Evolutionary conservation across 2,113 vertebrate genomes (phyloP), one percentile per base, ranked within the genome.

Genomic region (Ursus arctos): DNA sequence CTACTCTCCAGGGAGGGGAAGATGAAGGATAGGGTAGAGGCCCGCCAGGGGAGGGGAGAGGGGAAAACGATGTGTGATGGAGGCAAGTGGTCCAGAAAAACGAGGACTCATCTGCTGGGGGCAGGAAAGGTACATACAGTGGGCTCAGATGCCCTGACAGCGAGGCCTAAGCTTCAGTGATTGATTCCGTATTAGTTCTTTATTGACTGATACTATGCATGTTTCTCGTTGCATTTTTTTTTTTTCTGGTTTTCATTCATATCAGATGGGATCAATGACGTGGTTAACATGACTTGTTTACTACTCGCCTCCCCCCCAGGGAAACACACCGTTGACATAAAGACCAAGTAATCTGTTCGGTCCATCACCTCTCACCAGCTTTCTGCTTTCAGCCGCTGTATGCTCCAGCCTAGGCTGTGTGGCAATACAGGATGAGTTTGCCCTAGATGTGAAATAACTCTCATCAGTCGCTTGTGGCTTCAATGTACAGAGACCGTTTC

Each of bases 101-200:
- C 4, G 13, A 67, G n/a, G 31, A 61, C 43, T 57, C 14, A 13
- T 65, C 28, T 53, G 11, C 53, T 71, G 6, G 18, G 16, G 40
- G n/a, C 24, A 74, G 47, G 13, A 97, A 95, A 76, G 14, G 18
- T 2, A 9, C 16, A 12, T 33, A 53, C 2, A 63, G 0, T 55
- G 81, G n/a, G 36, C 8, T 82, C 36, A 11, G 4, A 33, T 77
- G 67, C 43, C 63, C 63, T 61, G n/a, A 55, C 85, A 59, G 69
- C 4, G 57, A 92, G 67, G n/a, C 22, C 71, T 22, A 92, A 49
- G 36, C 63, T 81, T 40, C 86, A 83, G 22, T 72, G 82, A 18
- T 91, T 97, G 63, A 96, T 93, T 97, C 80, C 31, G 7, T 55
- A 95, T 94, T 74, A 97, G 47, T 77, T 96, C 93, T 92, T 88